Evolutionary conservation across 2,888 invertebrate species (phyloP).

Genomic region (Poecilus cupreus): DNA sequence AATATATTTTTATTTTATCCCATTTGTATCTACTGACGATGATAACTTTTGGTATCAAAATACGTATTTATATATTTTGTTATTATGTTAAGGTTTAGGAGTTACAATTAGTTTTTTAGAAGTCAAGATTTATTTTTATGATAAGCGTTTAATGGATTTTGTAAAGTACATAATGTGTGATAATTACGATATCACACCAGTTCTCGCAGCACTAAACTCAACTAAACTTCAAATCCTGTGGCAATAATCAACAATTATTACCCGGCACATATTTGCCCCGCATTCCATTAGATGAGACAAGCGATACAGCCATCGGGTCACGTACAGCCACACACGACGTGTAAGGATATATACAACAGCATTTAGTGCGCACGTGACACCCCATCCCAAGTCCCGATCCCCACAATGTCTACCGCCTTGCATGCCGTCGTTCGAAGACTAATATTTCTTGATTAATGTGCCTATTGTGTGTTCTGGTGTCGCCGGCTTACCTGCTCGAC

Average conservation of each 20-base stretch:
- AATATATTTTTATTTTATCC: no score
- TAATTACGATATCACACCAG: not conserved
- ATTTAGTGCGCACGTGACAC: not conserved
- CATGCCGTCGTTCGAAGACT: not conserved
- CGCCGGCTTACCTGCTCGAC: constrained; percentile 22
- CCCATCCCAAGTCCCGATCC: not conserved
- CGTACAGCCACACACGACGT: not conserved
- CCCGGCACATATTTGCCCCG: not conserved
- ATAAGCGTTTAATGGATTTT: no score
- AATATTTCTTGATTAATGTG: constrained; percentile 51
- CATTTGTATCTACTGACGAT: no score
- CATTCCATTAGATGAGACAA: not conserved
- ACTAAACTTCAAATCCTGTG: not conserved
- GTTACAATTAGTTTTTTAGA: no score
- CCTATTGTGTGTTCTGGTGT: constrained; percentile 33
- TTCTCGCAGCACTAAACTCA: no score
- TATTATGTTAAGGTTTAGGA: no score
- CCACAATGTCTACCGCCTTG: not conserved
- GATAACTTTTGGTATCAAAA: no score
- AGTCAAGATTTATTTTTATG: no score
- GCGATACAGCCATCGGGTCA: not conserved
- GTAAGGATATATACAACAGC: not conserved
- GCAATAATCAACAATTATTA: not conserved
- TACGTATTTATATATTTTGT: no score
- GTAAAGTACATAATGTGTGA: no score